phyloP scores from a whole-genome alignment of 2,888 invertebrate species.

The Sinotaia quadrata region DNA sequence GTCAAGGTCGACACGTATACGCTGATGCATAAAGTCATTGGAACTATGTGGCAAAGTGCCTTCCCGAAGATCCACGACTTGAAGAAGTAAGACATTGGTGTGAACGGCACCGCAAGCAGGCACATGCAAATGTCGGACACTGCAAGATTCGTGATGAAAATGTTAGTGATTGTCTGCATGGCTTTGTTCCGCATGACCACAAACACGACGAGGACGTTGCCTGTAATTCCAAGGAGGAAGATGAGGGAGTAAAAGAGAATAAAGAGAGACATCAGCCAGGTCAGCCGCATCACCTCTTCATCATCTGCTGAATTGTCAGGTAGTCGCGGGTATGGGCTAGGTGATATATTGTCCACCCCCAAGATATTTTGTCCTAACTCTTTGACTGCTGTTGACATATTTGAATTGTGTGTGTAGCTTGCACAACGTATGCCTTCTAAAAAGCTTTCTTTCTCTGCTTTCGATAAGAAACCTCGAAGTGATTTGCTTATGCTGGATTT shows the following conservation, averaged over 20 bases:
- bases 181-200: slow-evolving; percentile 92
- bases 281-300: slow-evolving; percentile 47
- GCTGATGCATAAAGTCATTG: slow-evolving; percentile 86
- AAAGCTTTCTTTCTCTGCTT: too few species aligned
- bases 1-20: slow-evolving; percentile 98
- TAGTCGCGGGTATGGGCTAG: background rate
- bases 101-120: slow-evolving; percentile 94
- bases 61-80: slow-evolving; percentile 94
- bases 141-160: slow-evolving; percentile 97
- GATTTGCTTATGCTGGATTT: too few species aligned
- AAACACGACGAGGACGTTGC: slow-evolving; percentile 84
- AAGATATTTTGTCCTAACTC: too few species aligned
- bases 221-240: slow-evolving; percentile 83
- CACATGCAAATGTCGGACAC: slow-evolving; percentile 95
- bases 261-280: slow-evolving; percentile 55
- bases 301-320: background rate
- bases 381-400: too few species aligned
- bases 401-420: too few species aligned
- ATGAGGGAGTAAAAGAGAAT: slow-evolving; percentile 81
- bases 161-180: slow-evolving; percentile 98
- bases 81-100: slow-evolving; percentile 93
- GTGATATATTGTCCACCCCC: background rate
- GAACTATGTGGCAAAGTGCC: slow-evolving; percentile 90
- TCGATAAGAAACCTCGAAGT: too few species aligned
- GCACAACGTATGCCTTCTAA: too few species aligned